A percentile compares a stretch with the other conserved stretches of the same genome.
These are phyloP conservation scores for Myotis davidii DNA, from an alignment of 2,113 vertebrate genomes.

Conservation along the genomic window DNA sequence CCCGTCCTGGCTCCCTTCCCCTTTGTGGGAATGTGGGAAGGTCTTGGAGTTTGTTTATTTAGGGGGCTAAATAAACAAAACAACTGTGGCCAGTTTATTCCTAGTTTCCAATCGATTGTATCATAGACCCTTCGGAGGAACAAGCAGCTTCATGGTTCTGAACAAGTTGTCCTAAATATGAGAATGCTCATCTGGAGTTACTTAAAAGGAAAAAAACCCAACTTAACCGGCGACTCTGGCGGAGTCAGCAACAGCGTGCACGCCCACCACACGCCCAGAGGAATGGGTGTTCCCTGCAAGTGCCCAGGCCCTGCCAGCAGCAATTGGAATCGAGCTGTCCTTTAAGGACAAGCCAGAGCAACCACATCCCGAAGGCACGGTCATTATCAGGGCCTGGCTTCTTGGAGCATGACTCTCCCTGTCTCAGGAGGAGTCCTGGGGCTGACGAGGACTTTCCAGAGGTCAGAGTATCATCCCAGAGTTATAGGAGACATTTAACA, in stretches of 20 bases:
- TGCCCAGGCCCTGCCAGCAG: background rate
- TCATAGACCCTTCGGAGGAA: background rate
- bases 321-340: background rate
- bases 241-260: fast-evolving
- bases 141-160: background rate
- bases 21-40: background rate
- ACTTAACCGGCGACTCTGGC: background rate
- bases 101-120: background rate
- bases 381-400: conserved; percentile 20
- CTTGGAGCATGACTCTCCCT: conserved; percentile 7
- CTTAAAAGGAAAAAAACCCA: background rate
- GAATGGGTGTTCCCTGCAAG: background rate
- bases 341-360: background rate
- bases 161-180: background rate
- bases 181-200: background rate
- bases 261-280: background rate
- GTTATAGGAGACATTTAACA: background rate
- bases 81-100: background rate
- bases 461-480: background rate
- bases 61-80: no score
- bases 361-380: conserved; percentile 24
- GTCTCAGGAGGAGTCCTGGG: background rate
- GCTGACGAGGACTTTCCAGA: background rate
- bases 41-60: background rate
- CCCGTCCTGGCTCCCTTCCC: background rate